phyloP scores from a whole-genome alignment of 2,888 invertebrate species.

The Lasioglossum pauxillum region DNA sequence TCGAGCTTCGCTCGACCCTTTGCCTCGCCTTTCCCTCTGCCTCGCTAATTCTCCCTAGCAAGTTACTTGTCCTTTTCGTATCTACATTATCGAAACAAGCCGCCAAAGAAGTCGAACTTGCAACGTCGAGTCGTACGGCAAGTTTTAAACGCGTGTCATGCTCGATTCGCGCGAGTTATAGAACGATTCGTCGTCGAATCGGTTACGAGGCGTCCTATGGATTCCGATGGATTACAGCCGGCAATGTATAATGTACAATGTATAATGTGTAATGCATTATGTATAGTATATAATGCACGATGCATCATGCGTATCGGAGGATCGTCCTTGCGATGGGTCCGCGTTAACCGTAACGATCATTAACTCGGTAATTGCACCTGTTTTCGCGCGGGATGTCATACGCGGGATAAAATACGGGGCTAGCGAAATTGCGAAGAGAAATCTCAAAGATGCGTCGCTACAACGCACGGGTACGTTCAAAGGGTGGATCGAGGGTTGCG shows the following conservation, averaged over 20 bases:
- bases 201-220: slow-evolving; percentile 8
- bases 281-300: not conserved
- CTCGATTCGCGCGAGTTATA: not conserved
- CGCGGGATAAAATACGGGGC: slow-evolving; percentile 52
- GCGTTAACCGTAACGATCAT: slow-evolving; percentile 78
- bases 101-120: slow-evolving; percentile 27
- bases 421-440: not conserved
- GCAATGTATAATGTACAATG: slow-evolving; percentile 5
- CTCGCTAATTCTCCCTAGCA: slow-evolving; percentile 65
- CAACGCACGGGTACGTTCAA: not conserved
- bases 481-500: slow-evolving; percentile 3
- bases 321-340: slow-evolving; percentile 53
- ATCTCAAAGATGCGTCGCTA: not conserved
- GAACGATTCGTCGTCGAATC: not conserved
- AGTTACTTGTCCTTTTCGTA: slow-evolving; percentile 66
- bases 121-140: slow-evolving; percentile 10
- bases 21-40: slow-evolving; percentile 40
- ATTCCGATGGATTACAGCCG: slow-evolving; percentile 34
- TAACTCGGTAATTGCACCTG: slow-evolving; percentile 83
- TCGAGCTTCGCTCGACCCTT: slow-evolving; percentile 48
- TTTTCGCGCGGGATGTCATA: slow-evolving; percentile 78
- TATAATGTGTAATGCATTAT: not conserved
- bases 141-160: not conserved
- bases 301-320: not conserved
- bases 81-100: slow-evolving; percentile 74